These are phyloP conservation scores for Muntiacus reevesi DNA, from an alignment of 2,113 vertebrate genomes.

Conservation along the genomic window DNA sequence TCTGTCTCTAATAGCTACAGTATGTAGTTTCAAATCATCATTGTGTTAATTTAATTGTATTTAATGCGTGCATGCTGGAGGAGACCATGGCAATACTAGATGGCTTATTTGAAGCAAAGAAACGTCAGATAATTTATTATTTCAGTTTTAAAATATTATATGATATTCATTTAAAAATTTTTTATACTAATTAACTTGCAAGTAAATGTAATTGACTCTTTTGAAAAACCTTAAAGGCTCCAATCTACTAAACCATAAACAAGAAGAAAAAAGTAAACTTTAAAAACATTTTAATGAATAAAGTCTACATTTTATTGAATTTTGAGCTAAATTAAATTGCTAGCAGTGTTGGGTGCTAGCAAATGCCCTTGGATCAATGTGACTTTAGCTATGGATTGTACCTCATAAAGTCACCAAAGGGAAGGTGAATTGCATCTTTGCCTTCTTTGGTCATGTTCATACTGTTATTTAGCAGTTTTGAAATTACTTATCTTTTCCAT, in stretches of 20 bases:
- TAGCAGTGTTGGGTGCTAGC: not conserved
- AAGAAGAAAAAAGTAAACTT: conserved; percentile 46
- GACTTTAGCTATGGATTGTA: not conserved
- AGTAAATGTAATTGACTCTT: conserved; percentile 16
- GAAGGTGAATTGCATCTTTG: not conserved
- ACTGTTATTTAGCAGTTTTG: conserved; percentile 14
- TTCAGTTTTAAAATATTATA: conserved; percentile 46
- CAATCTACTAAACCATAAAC: not conserved
- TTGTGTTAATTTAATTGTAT: conserved; percentile 50
- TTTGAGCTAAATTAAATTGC: conserved; percentile 31
- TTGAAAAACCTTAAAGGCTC: conserved; percentile 46
- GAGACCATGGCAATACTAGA: not conserved
- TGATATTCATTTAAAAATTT: conserved; percentile 41
- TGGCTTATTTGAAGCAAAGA: conserved; percentile 30
- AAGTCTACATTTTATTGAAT: conserved; percentile 60
- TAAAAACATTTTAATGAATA: conserved; percentile 59
- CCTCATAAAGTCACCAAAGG: not conserved
- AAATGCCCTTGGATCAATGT: conserved; percentile 20
- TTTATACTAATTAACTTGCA: conserved; percentile 46
- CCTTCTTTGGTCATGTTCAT: not conserved
- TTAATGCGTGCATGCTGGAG: not conserved
- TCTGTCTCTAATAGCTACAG: not conserved
- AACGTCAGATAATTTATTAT: conserved; percentile 44
- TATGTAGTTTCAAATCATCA: conserved; percentile 16
- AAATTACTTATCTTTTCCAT: not conserved